Base-by-base conservation (phyloP, 92 coral and sea anemone species). In the Porites divaricata region DNA sequence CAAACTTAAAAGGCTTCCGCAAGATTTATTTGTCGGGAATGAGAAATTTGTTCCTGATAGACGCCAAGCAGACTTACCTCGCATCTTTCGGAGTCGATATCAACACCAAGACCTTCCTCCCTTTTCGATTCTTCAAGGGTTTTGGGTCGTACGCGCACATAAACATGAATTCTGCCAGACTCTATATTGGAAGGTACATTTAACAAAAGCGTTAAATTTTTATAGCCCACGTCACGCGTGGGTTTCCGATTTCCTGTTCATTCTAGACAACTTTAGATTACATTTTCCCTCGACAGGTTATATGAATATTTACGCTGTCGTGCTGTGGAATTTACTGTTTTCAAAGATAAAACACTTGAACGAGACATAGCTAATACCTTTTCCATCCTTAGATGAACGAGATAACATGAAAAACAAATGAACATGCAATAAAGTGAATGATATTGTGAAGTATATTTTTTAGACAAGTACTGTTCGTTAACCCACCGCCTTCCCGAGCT, bases 71-170 rank as follows among this genome's bases (percentile, higher is more conserved):
- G 9, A 74, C 93, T 72, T 70, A 96, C 99, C 98, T 96, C 98
- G 20, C 82, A 91, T 61, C 91, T 82, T 7, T 91, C 94, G 16
- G 76, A 68, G 15, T 92, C 80, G 7, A 89, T 90, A 22, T 95
- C 97, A 63, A 95, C 95, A 9, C 98, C 99, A 64, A 74, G 85
- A 3, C 79, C 64, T 64, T 95, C 98, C 54, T 94, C 95, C 79
- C 91, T 81, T 53, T 81, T 84, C 61, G 85, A 61, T 81, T 96
- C 99, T 24, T 92, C 97, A 16, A 72, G 83, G 69, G 86, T 89
- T 58, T 87, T 77, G 13, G 99, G 99, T 14, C 95, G 92, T 20
- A 95, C 83, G 48, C 99, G 99, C 4, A 96, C 96, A 54, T 78
- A 96, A 19, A 94, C 98, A 12, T 93, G 98, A 56, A 92, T 89